Base-by-base conservation (phyloP, 2,888 invertebrate species). In the Pterostichus niger region DNA sequence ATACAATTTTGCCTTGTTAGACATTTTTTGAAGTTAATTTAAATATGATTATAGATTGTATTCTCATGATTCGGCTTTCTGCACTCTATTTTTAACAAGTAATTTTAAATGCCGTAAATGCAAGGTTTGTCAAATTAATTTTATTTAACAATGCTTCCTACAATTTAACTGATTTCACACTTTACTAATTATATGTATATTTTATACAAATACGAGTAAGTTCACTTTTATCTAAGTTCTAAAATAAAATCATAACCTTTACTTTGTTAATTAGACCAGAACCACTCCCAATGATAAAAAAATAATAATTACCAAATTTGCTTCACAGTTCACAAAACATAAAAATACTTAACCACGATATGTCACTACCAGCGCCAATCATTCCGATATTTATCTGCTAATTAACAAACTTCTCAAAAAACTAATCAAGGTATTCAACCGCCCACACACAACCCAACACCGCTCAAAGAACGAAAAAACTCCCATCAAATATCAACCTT, bases 401-500 rank as follows among this genome's bases (percentile, higher is more conserved):
- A 71, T 71, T 71, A 71, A 71, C 68, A 1, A 10, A 44, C 68
- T 71, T 17, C 44, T 44, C 68, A 5, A 71, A 44, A 71, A 71
- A 71, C 68, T 71, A 71, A 71, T 44, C 68, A 71, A 71, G 68
- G 68, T 6, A 44, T 35, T 64, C 64, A n/a, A 9, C 40, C 68
- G 68, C 68, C 68, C 44, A 71, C 68, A 71, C 44, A 71, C 31
- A 31, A 40, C 33, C 64, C 59, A 61, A 61, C 15, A 13, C 11
- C n/a, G 2, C n/a, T 49, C 6, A 59, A 17, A 31, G n/a, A 59
- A 64, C 59, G 64, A 17, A 64, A 11, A 49, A 49, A 49, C 56
- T 56, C 17, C 7, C 15, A 68, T n/a, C 15, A 64, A 64, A 31
- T 31, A 64, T 64, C 64, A 33, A 68, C 40, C 40, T 15, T 31